phyloP scores from a whole-genome alignment of 2,113 vertebrate species.

The Tilapia sparmanii region DNA sequence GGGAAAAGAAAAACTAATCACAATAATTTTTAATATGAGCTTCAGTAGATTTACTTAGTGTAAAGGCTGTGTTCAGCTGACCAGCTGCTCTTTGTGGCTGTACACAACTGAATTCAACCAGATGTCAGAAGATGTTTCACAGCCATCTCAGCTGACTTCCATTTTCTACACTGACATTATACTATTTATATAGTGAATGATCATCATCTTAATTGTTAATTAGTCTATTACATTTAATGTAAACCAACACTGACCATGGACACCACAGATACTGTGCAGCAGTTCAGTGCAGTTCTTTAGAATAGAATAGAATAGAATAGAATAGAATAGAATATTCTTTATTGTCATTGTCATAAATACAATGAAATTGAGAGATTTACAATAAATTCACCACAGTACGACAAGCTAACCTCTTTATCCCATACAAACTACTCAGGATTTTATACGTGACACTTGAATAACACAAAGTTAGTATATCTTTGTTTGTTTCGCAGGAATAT shows the following conservation, averaged over 20 bases:
- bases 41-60: neutral
- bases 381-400: neutral
- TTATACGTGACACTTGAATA: neutral
- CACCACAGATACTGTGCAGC: neutral
- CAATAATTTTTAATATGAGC: neutral
- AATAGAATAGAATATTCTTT: no score
- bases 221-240: neutral
- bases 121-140: neutral
- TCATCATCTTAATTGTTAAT: neutral
- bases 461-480: neutral
- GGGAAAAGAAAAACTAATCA: neutral
- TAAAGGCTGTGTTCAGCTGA: neutral
- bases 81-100: neutral
- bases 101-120: neutral
- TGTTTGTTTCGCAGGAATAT: accelerated
- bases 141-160: neutral
- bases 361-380: no score
- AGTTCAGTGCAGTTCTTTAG: neutral
- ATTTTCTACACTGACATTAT: neutral
- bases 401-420: neutral
- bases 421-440: neutral
- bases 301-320: no score
- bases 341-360: no score
- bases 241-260: neutral
- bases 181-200: neutral